phyloP scores from a whole-genome alignment of 2,113 vertebrate species.

The Microtus ochrogaster region DNA sequence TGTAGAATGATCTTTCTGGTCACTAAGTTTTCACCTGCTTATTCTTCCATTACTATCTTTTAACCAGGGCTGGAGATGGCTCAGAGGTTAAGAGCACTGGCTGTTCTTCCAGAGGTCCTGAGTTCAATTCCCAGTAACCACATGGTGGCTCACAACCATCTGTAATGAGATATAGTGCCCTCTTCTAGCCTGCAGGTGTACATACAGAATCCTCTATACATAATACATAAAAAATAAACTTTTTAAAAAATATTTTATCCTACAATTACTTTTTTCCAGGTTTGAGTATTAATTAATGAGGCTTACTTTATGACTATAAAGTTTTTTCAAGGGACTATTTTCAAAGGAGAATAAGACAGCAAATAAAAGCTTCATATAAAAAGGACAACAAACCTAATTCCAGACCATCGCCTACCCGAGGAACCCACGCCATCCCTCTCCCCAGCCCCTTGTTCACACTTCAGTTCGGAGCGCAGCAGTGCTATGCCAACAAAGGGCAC shows the following conservation, averaged over 20 bases:
- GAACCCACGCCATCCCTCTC: constrained; percentile 26
- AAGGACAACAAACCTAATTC: constrained; percentile 38
- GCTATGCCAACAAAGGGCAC: constrained; percentile 13
- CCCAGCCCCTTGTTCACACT: background rate
- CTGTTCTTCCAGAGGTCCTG: too few species aligned
- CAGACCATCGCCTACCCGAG: constrained; percentile 22
- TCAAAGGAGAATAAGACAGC: constrained; percentile 13
- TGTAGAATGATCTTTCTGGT: background rate
- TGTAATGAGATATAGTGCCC: too few species aligned
- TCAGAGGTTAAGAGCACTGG: too few species aligned
- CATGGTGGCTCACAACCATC: too few species aligned
- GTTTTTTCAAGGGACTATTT: constrained; percentile 55
- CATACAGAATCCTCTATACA: too few species aligned
- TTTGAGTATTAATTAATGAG: constrained; percentile 19
- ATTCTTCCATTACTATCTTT: background rate
- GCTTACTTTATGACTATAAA: background rate
- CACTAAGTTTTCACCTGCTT: background rate
- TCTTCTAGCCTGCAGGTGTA: too few species aligned
- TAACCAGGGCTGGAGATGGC: too few species aligned
- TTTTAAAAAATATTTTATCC: background rate
- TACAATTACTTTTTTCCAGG: constrained; percentile 40
- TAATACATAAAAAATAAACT: too few species aligned
- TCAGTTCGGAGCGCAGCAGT: background rate
- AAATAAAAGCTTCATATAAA: constrained; percentile 44
- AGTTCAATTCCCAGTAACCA: too few species aligned